Percentiles rank a stretch among this genome's conserved stretches.
These are phyloP conservation scores for Melieria crassipennis DNA, from an alignment of 2,888 invertebrate species.

Conservation along the genomic window DNA sequence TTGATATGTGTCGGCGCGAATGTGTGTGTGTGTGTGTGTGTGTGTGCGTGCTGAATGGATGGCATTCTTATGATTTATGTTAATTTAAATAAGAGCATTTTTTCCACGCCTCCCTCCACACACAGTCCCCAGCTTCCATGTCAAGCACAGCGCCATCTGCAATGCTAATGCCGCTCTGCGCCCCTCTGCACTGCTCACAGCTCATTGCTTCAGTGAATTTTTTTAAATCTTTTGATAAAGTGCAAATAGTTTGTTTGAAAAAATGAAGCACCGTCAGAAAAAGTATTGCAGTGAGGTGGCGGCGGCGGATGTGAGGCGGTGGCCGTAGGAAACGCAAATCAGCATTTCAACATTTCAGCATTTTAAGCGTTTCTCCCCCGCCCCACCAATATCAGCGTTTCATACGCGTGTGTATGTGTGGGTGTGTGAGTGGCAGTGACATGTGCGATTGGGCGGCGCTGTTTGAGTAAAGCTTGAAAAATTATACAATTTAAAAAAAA, in stretches of 20 bases:
- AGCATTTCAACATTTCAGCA: constrained; percentile 34
- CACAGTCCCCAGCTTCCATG: constrained; percentile 4
- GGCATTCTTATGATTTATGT: constrained; percentile 59
- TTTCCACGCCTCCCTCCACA: background rate
- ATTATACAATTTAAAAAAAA: too few relatives aligned
- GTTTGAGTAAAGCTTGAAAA: too few relatives aligned
- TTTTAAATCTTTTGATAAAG: constrained; percentile 51
- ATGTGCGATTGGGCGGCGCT: too few relatives aligned
- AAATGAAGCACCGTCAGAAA: background rate
- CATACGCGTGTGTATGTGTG: too few relatives aligned
- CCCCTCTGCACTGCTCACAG: constrained; percentile 3
- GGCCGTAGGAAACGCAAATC: constrained; percentile 18
- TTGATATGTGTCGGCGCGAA: background rate
- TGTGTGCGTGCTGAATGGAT: constrained; percentile 12
- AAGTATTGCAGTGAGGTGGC: background rate
- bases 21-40: constrained; percentile 4
- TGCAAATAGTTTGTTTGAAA: constrained; percentile 51
- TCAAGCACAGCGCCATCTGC: constrained; percentile 9
- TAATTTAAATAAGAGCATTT: constrained; percentile 56
- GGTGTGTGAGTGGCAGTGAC: too few relatives aligned
- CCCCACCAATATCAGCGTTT: too few relatives aligned
- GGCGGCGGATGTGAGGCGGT: too few relatives aligned
- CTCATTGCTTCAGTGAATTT: constrained; percentile 4
- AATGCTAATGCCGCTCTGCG: too few relatives aligned
- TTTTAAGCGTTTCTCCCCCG: constrained; percentile 27